These are phyloP conservation scores for Ondatra zibethicus DNA, from an alignment of 2,113 vertebrate species.

Conservation along the genomic window DNA sequence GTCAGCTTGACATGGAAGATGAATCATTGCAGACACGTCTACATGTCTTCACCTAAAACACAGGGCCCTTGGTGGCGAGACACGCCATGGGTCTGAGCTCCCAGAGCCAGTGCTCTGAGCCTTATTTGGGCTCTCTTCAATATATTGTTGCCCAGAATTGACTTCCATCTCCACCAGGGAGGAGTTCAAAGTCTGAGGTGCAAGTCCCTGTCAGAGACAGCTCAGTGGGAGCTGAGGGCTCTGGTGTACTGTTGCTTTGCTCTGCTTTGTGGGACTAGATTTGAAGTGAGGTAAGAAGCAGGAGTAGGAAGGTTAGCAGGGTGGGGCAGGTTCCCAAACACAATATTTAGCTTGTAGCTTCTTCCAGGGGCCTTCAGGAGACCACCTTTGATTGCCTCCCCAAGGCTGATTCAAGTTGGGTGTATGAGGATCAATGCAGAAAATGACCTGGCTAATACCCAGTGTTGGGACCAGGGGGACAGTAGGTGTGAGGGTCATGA, in stretches of 20 bases:
- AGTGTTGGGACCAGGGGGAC: background rate
- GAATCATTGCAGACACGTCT: background rate
- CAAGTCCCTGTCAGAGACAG: background rate
- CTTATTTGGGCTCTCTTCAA: background rate
- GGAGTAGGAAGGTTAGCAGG: no score
- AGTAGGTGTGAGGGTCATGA: no score
- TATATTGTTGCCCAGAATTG: background rate
- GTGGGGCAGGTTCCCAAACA: background rate
- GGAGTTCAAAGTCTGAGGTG: background rate
- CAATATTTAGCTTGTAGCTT: background rate
- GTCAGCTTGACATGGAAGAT: background rate
- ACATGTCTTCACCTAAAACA: background rate
- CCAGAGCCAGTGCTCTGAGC: background rate
- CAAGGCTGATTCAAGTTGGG: background rate
- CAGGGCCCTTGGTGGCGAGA: background rate
- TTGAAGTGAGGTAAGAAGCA: background rate
- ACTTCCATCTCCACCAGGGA: background rate
- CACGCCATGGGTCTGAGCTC: no score
- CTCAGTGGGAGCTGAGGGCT: background rate
- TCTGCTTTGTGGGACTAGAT: background rate
- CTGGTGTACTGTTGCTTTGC: accelerated
- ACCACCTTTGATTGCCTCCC: background rate
- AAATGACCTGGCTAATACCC: background rate
- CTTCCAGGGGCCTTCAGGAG: background rate
- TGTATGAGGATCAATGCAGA: background rate